Base-by-base conservation (phyloP, 2,797 vertebrate genomes). In the Salmo trutta region DNA sequence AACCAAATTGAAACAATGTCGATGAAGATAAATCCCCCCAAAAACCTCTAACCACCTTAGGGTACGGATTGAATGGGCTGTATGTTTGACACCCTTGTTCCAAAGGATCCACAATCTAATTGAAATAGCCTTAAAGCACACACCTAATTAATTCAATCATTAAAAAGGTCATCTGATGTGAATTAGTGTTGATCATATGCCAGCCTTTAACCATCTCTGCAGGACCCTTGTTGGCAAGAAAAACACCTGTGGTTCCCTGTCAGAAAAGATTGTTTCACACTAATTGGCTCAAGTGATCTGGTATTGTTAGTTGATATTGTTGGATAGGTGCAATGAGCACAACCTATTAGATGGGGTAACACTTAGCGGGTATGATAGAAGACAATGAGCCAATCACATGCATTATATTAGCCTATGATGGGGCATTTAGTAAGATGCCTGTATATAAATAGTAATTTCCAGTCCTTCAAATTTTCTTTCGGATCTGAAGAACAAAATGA, bases 121-220 rank as follows among this genome's bases (percentile, higher is more conserved):
- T 36, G 31, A 87, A 88, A 87, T 87, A 80, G 54, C 15, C 54
- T 31, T 19, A 52, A 66, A 51, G 27, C 81, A 82, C 78, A 77
- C 14, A 82, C 77, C 81, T 90, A 90, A 93, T 92, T 88, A 91
- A 90, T 81, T 85, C 81, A 75, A 79, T 87, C 53, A 79, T 82
- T 80, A 69, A 81, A 91, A 94, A 94, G 91, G 92, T 93, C 90
- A 91, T 80, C 84, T 90, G 88, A 91, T 87, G 84, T 89, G 89
- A 66, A 47, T 90, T 77, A 83, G 81, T 81, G 80, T 87, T 74
- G 81, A 86, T 93, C 93, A 89, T 93, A 93, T 93, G 93, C 82
- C 93, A 75, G 79, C 88, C 84, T 90, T 93, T 89, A 85, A 88
- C 79, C 79, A 74, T 85, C 90, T 31, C 92, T 62, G 85, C 81